A percentile compares a stretch with the other conserved stretches of the same genome.
phyloP scores from a whole-genome alignment of 2,113 vertebrate genomes.

The Scomber scombrus region DNA sequence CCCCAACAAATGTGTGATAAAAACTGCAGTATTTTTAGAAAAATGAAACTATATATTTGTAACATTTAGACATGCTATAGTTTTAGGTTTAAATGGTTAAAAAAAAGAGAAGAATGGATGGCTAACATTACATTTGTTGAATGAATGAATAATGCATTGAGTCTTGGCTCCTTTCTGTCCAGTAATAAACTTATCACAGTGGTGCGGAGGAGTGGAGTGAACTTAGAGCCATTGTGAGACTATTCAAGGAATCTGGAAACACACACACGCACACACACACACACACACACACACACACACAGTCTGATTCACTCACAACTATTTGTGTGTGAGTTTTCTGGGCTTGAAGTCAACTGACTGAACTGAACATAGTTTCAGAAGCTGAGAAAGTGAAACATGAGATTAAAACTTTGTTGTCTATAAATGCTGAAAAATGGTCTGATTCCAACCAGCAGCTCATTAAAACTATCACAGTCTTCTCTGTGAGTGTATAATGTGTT shows the following conservation, averaged over 20 bases:
- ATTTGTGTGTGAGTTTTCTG: not conserved
- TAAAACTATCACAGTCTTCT: no score
- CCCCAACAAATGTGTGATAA: no score
- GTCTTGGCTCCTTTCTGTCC: not conserved
- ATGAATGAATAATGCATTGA: not conserved
- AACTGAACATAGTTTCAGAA: not conserved
- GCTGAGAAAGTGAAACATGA: not conserved
- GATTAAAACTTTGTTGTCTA: no score
- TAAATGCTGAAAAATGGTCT: no score
- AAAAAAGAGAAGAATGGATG: no score
- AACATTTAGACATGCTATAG: no score
- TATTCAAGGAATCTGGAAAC: conserved; percentile 30
- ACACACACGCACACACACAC: not conserved
- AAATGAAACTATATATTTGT: no score
- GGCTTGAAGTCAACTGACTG: not conserved
- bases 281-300: conserved; percentile 3
- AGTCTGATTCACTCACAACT: conserved; percentile 4
- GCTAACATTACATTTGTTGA: not conserved
- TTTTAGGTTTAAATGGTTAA: no score
- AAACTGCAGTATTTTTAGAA: no score
- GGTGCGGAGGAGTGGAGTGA: conserved; percentile 19
- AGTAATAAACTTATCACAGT: not conserved
- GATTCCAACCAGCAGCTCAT: no score
- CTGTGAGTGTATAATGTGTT: no score
- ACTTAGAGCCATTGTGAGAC: conserved; percentile 27